Evolutionary conservation across 2,888 invertebrate species (phyloP), one percentile per base, ranked within the genome.

Genomic region (Apotomis betuletana): DNA sequence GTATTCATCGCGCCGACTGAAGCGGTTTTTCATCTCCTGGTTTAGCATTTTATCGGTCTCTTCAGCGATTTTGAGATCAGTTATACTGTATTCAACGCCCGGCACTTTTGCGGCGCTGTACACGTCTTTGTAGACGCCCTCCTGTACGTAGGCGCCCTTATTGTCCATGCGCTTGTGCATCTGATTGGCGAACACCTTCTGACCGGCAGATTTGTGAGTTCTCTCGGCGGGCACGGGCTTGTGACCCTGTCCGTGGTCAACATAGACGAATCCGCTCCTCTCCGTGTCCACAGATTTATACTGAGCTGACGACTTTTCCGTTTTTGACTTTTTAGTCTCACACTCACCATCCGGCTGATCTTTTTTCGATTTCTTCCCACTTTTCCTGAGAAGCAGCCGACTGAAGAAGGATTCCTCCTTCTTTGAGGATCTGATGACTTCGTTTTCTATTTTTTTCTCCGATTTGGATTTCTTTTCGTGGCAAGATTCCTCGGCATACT

Each of bases 341-440:
- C 87, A 84, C 51, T 91, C 93, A 13, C 90, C 90, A 55, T 92
- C 92, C 0, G 86, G 87, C 72, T 87, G 90, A 51, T 94, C 94
- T 73, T 94, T 93, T 78, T 96, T 95, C 74, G 95, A 95, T 84
- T 96, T 96, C 82, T 96, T 96, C 46, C 95, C 96, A 69, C 96
- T 96, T 79, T 95, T 95, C 77, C 96, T 94, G 55, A 96, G 92
- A 58, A 96, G 92, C 68, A 96, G 86, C 75, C 96, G 93, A 70
- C 95, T 95, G 82, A 96, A 95, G 84, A 95, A 95, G 75, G 94
- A 92, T 83, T 94, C 89, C 82, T 95, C 94, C 84, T 94, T 92
- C 87, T 95, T 94, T 68, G 87, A 85, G 79, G 90, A 79, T 84
- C 92, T 78, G 84, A 92, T 86, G 76, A 90, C 85, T 90, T 94